Conservation (phyloP, 2,888 invertebrate genomes). For the Dugesia japonica region DNA sequence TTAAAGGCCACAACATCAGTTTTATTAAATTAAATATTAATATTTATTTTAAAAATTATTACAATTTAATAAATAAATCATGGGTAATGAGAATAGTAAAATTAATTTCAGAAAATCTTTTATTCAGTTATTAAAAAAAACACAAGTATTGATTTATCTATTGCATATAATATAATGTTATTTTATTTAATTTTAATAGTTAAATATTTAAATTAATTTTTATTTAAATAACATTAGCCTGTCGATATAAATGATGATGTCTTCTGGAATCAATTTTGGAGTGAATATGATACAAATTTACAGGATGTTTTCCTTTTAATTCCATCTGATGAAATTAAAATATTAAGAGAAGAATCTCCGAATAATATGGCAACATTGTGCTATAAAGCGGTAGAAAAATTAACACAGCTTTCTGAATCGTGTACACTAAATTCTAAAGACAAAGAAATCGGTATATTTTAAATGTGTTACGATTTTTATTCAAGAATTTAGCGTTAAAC, state of each 20-base stretch:
- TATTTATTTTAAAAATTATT: too few species aligned
- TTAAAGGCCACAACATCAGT: conserved; percentile 17
- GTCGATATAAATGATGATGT: conserved; percentile 74
- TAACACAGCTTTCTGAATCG: conserved; percentile 60
- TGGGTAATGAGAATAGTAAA: conserved; percentile 97
- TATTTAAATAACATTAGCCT: too few species aligned
- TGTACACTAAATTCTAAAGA: neutral
- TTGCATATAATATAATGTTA: conserved; percentile 30
- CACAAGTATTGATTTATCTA: too few species aligned
- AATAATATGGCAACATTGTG: conserved; percentile 88
- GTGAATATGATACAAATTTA: conserved; percentile 74
- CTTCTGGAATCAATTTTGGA: conserved; percentile 99
- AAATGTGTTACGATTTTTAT: neutral
- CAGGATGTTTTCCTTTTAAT: conserved; percentile 83
- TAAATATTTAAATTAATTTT: too few species aligned
- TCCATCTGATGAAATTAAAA: conserved; percentile 79
- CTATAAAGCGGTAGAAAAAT: conserved; percentile 89
- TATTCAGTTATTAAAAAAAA: conserved; percentile 84
- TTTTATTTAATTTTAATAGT: too few species aligned
- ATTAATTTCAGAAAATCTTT: conserved; percentile 92
- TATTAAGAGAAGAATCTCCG: conserved; percentile 72
- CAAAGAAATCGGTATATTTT: neutral
- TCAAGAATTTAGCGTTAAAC: conserved; percentile 60
- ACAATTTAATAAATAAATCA: too few species aligned
- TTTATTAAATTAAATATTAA: too few species aligned